A percentile compares a stretch with the other conserved stretches of the same genome.
Conservation (phyloP, 2,888 invertebrate genomes). For the Nematopogon swammerdamellus region DNA sequence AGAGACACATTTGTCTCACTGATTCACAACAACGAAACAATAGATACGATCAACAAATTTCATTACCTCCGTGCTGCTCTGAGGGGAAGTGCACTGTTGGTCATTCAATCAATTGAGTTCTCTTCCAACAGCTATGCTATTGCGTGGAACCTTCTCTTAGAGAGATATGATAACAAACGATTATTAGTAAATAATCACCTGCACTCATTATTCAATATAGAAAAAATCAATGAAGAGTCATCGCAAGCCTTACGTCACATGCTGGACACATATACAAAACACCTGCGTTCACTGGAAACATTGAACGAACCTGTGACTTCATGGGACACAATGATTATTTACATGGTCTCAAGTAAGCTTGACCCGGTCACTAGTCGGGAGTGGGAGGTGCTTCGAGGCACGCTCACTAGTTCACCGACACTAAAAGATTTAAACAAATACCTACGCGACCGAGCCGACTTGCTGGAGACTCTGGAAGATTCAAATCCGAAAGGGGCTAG, state of each 20-base stretch:
- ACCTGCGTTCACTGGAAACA: neutral
- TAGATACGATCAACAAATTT: neutral
- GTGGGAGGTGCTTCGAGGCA: neutral
- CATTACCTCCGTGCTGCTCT: slow-evolving; percentile 1
- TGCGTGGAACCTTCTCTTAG: neutral
- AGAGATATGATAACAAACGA: neutral
- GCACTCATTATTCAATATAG: neutral
- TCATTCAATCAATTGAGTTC: neutral
- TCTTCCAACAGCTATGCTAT: neutral
- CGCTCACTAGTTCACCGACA: neutral
- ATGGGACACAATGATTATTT: slow-evolving; percentile 1
- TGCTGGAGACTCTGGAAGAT: neutral
- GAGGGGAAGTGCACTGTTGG: neutral
- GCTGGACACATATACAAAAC: neutral
- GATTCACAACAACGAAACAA: neutral
- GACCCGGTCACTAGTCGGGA: neutral
- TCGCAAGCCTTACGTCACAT: no score
- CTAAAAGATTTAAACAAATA: neutral
- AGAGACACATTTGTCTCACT: neutral
- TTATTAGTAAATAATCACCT: neutral
- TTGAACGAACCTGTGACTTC: neutral
- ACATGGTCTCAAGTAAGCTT: neutral
- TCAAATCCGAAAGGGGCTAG: neutral
- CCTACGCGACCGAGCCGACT: neutral
- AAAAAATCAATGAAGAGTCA: neutral